A percentile compares a stretch with the other conserved stretches of the same genome.
Conservation (phyloP, 2,888 invertebrate species). For the Nomada ferruginata region DNA sequence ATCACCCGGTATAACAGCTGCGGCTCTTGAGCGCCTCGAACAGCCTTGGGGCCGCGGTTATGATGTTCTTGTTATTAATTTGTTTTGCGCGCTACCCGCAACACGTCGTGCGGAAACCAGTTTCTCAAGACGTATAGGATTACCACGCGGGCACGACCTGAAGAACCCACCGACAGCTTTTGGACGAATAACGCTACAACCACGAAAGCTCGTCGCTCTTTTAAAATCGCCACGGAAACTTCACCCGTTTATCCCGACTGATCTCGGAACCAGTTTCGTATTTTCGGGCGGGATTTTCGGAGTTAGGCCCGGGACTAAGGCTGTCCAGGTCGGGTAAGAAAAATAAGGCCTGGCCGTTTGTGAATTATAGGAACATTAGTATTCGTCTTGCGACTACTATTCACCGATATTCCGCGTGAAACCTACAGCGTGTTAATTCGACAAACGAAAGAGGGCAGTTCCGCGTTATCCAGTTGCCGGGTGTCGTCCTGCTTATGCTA, state of each 20-base stretch:
- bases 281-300: conserved; percentile 42
- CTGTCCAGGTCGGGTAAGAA: neutral
- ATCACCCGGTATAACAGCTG: conserved; percentile 70
- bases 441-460: neutral
- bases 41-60: conserved; percentile 71
- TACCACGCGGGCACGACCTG: conserved; percentile 66
- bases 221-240: conserved; percentile 49
- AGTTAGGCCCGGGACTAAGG: neutral
- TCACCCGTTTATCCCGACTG: conserved; percentile 54
- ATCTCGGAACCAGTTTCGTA: conserved; percentile 64
- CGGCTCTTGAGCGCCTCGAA: conserved; percentile 62
- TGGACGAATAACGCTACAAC: conserved; percentile 67
- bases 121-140: conserved; percentile 76
- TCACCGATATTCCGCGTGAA: neutral
- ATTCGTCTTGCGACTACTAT: conserved; percentile 1
- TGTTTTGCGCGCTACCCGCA: conserved; percentile 78
- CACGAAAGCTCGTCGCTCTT: conserved; percentile 65
- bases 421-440: conserved; percentile 7
- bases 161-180: conserved; percentile 72
- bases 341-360: neutral
- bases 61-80: conserved; percentile 79
- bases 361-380: conserved; percentile 39
- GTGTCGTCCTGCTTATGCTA: neutral
- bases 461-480: neutral
- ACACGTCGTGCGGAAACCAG: conserved; percentile 76